Base-by-base conservation (phyloP, 2,888 invertebrate species). In the Drosophila anomelani region DNA sequence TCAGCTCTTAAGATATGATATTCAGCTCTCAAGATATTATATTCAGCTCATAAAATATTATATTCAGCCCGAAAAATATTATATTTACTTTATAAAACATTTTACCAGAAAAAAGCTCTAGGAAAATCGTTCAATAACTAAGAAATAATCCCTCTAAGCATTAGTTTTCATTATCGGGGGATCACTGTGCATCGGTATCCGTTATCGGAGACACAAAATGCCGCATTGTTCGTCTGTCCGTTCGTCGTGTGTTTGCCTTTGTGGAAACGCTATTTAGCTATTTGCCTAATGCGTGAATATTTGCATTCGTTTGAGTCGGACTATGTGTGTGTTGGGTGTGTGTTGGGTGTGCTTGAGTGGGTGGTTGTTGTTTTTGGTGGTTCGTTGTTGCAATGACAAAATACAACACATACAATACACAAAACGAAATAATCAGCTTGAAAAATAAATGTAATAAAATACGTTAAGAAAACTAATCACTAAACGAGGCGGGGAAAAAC, bases 361-460 rank as follows among this genome's bases (percentile, higher is more conserved):
- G 55, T 71, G 58, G 63, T 38, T 38, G 47, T 58, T 34, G 51
- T 49, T 20, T 32, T 38, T 51, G 38, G 23, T 69, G 55, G 20
- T 36, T 69, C 8, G 36, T 41, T 68, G 70, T 70, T 68, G 68
- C 68, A 68, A 47, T 69, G 34, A 69, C 47, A 56, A 49, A 70
- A 56, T 49, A 41, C 70, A 68, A 70, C 57, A 56, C 57, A 68
- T 56, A 69, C 70, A 69, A 60, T 53, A 23, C 62, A 60, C 32
- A 60, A 67, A 67, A 55, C 41, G 9, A 55, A 47, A 55, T 46
- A 69, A 55, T 69, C 67, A 47, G 56, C 70, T 29, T 49, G 17
- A 20, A 32, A 39, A 23, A 8, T 20, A 17, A 26, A 32, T 17
- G 6, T 32, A 32, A 12, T n/a, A 26, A 20, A 39, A 10, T 10